phyloP scores from a whole-genome alignment of 30 jellyfish, hydroid and myxozoan genomes.

The Pseudorhiza aurosa region DNA sequence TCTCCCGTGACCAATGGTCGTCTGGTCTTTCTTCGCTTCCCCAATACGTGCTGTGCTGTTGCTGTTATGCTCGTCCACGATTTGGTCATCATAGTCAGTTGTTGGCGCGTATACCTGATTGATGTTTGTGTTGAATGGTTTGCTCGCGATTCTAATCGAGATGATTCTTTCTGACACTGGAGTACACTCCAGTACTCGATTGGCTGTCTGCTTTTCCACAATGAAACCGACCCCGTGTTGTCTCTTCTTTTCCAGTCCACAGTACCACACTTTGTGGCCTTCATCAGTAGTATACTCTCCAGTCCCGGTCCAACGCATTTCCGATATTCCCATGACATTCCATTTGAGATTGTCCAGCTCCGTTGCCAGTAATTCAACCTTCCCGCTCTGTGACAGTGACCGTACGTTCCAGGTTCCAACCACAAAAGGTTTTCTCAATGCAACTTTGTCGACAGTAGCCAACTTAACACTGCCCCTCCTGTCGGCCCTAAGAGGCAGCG shows the following conservation, averaged over 20 bases:
- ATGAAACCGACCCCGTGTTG: constrained; percentile 57
- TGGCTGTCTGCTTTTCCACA: constrained; percentile 32
- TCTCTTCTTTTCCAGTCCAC: constrained; percentile 20
- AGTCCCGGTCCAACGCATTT: constrained; percentile 49
- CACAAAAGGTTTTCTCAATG: constrained; percentile 1
- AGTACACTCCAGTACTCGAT: constrained; percentile 29
- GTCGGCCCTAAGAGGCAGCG: too few species aligned
- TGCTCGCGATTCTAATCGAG: constrained; percentile 32
- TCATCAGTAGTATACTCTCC: constrained; percentile 45
- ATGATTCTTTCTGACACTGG: too few species aligned
- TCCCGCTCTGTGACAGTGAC: constrained; percentile 26
- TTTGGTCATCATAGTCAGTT: constrained; percentile 31
- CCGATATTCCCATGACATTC: constrained; percentile 48
- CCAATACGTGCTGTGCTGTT: constrained; percentile 14
- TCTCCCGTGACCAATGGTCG: constrained; percentile 50
- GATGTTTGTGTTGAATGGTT: constrained; percentile 39
- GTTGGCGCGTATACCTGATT: constrained; percentile 64
- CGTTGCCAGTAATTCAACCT: constrained; percentile 34
- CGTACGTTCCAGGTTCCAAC: constrained; percentile 44
- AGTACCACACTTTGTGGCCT: too few species aligned
- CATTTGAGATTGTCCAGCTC: constrained; percentile 37
- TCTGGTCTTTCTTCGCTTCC: constrained; percentile 29
- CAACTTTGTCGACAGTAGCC: constrained; percentile 23
- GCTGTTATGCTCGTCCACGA: constrained; percentile 17
- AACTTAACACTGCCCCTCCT: constrained; percentile 32